These are phyloP conservation scores for Sebastes schlegelii DNA, from an alignment of 2,113 vertebrate genomes.

Conservation along the genomic window DNA sequence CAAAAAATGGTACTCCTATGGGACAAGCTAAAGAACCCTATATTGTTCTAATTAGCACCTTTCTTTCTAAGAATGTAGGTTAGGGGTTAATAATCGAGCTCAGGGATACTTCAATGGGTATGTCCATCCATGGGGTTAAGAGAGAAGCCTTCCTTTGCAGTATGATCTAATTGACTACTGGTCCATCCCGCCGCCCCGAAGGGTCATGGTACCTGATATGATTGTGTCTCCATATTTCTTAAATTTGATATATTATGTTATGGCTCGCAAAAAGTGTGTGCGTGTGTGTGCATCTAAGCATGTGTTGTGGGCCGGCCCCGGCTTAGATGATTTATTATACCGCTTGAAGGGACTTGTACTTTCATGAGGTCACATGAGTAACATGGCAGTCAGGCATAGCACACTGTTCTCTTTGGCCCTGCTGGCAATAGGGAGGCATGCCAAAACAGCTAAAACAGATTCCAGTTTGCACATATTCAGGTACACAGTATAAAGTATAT, in stretches of 20 bases:
- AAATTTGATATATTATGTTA: slow-evolving; percentile 32
- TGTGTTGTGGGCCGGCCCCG: slow-evolving; percentile 47
- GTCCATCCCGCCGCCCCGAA: background rate
- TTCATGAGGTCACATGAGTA: slow-evolving; percentile 71
- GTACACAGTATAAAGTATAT: slow-evolving; percentile 28
- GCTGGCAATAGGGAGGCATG: slow-evolving; percentile 45
- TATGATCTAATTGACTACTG: slow-evolving; percentile 15
- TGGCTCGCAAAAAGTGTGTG: slow-evolving; percentile 8
- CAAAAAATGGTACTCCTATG: too few species aligned
- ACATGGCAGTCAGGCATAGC: slow-evolving; percentile 64
- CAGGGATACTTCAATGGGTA: background rate
- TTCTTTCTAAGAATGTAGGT: background rate
- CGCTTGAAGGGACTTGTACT: slow-evolving; percentile 68
- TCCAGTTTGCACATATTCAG: slow-evolving; percentile 47
- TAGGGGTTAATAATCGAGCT: background rate
- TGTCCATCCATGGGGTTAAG: background rate
- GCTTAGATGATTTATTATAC: slow-evolving; percentile 76
- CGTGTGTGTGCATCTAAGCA: slow-evolving; percentile 11
- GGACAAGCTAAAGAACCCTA: too few species aligned
- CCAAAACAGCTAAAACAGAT: slow-evolving; percentile 46
- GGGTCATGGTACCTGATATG: slow-evolving; percentile 12
- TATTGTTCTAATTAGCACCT: too few species aligned
- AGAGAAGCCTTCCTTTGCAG: background rate
- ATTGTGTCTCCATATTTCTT: slow-evolving; percentile 23
- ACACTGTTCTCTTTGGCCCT: slow-evolving; percentile 48